Evolutionary conservation across 2,797 vertebrate genomes (phyloP).

Genomic region (Lepidocolaptes lacrymiger): DNA sequence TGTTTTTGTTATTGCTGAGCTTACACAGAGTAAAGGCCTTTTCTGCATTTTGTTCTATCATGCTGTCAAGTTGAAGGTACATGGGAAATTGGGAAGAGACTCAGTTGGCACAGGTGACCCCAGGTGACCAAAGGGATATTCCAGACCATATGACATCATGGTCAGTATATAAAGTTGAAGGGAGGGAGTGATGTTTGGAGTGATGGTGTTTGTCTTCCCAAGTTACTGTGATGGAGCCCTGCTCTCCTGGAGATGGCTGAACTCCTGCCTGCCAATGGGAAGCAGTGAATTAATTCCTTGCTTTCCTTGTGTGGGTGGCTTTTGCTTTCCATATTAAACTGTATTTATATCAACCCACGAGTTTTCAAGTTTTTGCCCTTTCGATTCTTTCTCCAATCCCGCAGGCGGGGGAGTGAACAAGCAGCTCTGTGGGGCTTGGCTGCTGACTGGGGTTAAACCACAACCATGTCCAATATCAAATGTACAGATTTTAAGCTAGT

Average conservation of each 20-base stretch:
- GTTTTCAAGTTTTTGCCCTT: neutral
- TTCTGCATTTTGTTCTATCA: neutral
- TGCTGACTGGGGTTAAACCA: neutral
- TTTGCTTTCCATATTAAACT: neutral
- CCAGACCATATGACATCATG: neutral
- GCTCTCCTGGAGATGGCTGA: neutral
- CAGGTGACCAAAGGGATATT: neutral
- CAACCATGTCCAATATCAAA: neutral
- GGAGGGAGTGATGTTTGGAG: neutral
- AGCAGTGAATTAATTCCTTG: neutral
- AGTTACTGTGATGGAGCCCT: neutral
- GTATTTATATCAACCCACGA: neutral
- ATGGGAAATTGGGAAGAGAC: neutral
- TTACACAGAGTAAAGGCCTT: neutral
- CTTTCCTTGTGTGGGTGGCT: neutral
- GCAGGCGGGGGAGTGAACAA: fast-evolving
- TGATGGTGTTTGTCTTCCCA: neutral
- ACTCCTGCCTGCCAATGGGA: neutral
- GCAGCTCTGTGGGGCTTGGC: neutral
- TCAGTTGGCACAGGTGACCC: neutral
- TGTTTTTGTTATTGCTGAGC: neutral
- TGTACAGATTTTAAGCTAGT: neutral
- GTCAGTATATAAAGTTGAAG: neutral
- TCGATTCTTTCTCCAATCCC: fast-evolving
- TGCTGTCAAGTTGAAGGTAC: fast-evolving